Conservation (phyloP, 2,797 vertebrate genomes). For the Lateolabrax maculatus region DNA sequence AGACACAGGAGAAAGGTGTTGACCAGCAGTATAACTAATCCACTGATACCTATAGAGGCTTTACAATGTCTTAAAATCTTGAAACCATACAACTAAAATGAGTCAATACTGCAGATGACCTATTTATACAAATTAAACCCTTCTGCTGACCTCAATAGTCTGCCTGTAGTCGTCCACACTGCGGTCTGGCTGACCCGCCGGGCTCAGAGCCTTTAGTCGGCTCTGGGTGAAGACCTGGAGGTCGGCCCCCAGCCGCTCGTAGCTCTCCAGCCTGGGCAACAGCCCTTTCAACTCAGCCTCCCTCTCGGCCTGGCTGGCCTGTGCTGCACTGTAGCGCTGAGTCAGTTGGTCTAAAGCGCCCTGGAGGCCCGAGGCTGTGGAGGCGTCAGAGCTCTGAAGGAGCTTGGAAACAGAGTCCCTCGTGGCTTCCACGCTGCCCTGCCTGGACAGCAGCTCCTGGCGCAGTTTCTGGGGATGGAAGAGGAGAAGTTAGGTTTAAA, state of each 20-base stretch:
- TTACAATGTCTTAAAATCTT: background rate
- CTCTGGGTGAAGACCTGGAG: conserved; percentile 90
- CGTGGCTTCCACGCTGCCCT: conserved; percentile 94
- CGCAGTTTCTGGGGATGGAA: conserved; percentile 89
- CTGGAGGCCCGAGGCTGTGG: conserved; percentile 88
- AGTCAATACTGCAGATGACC: background rate
- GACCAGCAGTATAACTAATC: background rate
- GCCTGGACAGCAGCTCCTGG: conserved; percentile 93
- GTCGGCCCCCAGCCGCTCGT: conserved; percentile 90
- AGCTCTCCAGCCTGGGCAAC: conserved; percentile 91
- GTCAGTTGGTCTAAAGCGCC: conserved; percentile 87
- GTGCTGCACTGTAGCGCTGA: conserved; percentile 86
- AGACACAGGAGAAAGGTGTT: background rate
- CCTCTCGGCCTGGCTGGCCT: conserved; percentile 86
- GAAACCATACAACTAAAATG: background rate
- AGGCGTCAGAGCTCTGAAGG: conserved; percentile 88
- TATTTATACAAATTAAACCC: background rate
- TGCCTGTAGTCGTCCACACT: conserved; percentile 92
- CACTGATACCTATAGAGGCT: background rate
- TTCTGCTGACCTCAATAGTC: conserved; percentile 89
- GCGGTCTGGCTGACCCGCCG: conserved; percentile 91
- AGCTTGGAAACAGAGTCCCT: conserved; percentile 91
- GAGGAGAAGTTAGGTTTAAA: background rate
- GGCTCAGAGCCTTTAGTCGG: conserved; percentile 86
- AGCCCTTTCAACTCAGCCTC: conserved; percentile 90